These are phyloP conservation scores for Eupleurogrammus muticus DNA, from an alignment of 2,797 vertebrate species.

Conservation along the genomic window DNA sequence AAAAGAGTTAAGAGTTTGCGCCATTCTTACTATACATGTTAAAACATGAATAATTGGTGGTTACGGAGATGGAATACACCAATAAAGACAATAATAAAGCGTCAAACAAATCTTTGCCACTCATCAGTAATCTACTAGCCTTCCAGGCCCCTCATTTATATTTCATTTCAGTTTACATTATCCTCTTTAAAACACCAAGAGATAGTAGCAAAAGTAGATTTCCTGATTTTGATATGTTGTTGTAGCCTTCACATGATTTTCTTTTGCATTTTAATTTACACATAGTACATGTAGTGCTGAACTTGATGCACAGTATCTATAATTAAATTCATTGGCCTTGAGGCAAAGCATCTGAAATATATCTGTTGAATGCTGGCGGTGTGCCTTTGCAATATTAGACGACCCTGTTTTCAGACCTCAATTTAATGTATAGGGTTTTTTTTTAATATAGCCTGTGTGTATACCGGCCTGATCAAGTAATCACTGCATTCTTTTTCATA, in stretches of 20 bases:
- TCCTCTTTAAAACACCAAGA: background rate
- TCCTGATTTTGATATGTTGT: background rate
- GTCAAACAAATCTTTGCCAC: background rate
- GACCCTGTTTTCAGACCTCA: conserved; percentile 16
- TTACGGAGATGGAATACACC: background rate
- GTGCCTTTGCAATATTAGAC: background rate
- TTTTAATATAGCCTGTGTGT: conserved; percentile 19
- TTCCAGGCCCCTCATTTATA: background rate
- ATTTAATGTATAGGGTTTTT: conserved; percentile 15
- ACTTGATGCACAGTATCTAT: background rate
- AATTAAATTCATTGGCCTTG: background rate
- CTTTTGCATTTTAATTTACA: conserved; percentile 11
- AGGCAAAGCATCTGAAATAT: background rate
- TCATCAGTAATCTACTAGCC: background rate
- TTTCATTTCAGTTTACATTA: background rate
- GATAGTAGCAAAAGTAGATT: conserved; percentile 12
- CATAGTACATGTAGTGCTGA: background rate
- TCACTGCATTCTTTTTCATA: conserved; percentile 21
- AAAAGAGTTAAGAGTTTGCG: no score
- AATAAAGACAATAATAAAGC: background rate
- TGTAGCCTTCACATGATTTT: conserved; percentile 7
- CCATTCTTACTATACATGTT: background rate
- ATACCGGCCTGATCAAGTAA: conserved; percentile 34
- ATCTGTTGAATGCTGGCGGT: background rate
- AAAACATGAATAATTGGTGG: background rate